Evolutionary conservation across 2,888 invertebrate species (phyloP), one percentile per base, ranked within the genome.

Genomic region (Piscicola geometra): DNA sequence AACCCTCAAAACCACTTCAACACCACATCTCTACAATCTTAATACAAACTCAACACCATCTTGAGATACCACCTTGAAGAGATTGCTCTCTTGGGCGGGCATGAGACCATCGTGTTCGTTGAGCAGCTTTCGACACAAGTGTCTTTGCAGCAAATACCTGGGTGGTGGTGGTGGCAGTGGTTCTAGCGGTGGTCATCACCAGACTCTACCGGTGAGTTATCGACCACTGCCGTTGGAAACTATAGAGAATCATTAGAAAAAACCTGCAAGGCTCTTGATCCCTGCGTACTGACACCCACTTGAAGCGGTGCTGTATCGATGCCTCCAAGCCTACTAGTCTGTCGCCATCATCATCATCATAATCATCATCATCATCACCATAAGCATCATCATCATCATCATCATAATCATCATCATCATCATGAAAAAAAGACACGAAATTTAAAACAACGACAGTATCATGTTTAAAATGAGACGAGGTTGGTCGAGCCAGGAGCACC

Each of bases 241-340:
- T n/a, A n/a, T n/a, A n/a, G n/a, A n/a, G n/a, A n/a, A n/a, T n/a
- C n/a, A n/a, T n/a, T n/a, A n/a, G n/a, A n/a, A n/a, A n/a, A n/a
- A n/a, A 81, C 75, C 81, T 79, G 36, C 83, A 80, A 56, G 85
- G 85, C 76, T 84, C 84, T 35, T 81, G 81, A 74, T 83, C 84
- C n/a, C 82, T 81, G 28, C 83, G 81, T 77, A 84, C 82, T 76
- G 84, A 83, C 9, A 84, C 83, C 85, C 85, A 85, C 41, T 83
- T 82, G 77, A 85, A 84, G 28, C 82, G 79, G 75, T 84, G 84
- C 78, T 84, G 83, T 25, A 83, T 80, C 35, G 81, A 80, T 21
- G 83, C 79, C 64, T 84, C 83, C 21, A 83, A 79, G 5, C 84
- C 83, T 30, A 82, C 82, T 9, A 82, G 83, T 73, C 84, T 83